phyloP scores from a whole-genome alignment of 1,140 invertebrate species.

The Aphis gossypii region DNA sequence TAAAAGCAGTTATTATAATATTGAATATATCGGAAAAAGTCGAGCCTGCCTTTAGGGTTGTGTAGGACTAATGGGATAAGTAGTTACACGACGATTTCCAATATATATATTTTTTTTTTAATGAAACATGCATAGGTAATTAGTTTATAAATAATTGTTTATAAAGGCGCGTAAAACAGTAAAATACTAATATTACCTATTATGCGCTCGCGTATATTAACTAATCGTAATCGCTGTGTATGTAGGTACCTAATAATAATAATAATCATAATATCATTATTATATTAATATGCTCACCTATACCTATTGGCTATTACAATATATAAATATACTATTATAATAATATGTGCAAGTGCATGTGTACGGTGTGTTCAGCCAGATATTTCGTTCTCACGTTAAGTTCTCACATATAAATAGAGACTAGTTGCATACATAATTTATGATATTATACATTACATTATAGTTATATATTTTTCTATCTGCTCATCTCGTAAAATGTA shows the following conservation, averaged over 20 bases:
- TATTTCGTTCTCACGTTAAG: neutral
- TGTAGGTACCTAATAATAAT: too few relatives aligned
- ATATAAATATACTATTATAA: neutral
- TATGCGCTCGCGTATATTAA: too few relatives aligned
- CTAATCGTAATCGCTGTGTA: too few relatives aligned
- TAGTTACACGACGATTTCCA: neutral
- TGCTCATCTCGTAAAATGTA: neutral
- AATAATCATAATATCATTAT: neutral
- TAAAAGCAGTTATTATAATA: neutral
- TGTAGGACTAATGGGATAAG: neutral
- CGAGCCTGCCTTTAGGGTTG: too few relatives aligned
- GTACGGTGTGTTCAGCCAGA: neutral
- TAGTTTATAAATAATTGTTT: neutral
- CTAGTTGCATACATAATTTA: neutral
- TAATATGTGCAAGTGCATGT: neutral
- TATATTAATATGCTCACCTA: neutral
- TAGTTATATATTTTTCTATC: neutral
- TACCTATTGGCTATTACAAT: neutral
- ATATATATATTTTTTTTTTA: neutral
- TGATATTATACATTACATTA: neutral
- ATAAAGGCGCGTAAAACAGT: too few relatives aligned
- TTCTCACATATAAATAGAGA: neutral
- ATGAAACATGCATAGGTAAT: neutral
- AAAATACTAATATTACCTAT: too few relatives aligned
- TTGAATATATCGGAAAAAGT: neutral